A percentile compares a stretch with the other conserved stretches of the same genome.
These are phyloP conservation scores for Microctonus hyperodae DNA, from an alignment of 2,888 invertebrate genomes.

Conservation along the genomic window DNA sequence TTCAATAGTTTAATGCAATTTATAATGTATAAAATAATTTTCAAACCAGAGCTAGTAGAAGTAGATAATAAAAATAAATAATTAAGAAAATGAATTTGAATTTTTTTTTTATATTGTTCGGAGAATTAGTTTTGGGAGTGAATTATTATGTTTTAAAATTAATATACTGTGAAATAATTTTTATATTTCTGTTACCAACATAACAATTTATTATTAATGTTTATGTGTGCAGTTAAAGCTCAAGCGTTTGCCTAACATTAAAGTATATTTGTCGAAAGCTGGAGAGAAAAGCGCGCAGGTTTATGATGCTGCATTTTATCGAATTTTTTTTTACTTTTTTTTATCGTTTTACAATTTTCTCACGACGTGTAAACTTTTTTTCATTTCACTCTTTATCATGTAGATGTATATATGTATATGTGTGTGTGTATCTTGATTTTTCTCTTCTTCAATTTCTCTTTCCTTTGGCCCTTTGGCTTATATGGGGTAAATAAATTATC, in stretches of 20 bases:
- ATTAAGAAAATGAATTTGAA: too few relatives aligned
- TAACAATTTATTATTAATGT: not conserved
- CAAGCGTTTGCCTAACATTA: not conserved
- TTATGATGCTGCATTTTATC: conserved; percentile 20
- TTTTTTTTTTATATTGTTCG: too few relatives aligned
- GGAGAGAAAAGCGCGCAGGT: not conserved
- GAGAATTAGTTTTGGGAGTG: not conserved
- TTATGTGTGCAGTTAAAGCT: not conserved
- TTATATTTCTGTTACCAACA: not conserved
- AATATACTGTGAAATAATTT: not conserved
- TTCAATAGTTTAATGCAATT: too few relatives aligned
- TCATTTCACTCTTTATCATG: not conserved
- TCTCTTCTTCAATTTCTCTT: not conserved
- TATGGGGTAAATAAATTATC: conserved; percentile 30
- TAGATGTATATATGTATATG: not conserved
- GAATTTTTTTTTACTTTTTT: conserved; percentile 18
- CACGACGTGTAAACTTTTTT: conserved; percentile 1
- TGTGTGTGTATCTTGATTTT: not conserved
- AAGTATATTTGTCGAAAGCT: conserved; percentile 14
- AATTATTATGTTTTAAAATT: conserved; percentile 4
- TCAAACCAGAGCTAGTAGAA: too few relatives aligned
- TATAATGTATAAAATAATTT: too few relatives aligned
- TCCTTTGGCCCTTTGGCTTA: conserved; percentile 16
- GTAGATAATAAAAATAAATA: too few relatives aligned
- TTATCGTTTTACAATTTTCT: not conserved